These are phyloP conservation scores for Otis tarda DNA, from an alignment of 2,113 vertebrate species.

Conservation along the genomic window DNA sequence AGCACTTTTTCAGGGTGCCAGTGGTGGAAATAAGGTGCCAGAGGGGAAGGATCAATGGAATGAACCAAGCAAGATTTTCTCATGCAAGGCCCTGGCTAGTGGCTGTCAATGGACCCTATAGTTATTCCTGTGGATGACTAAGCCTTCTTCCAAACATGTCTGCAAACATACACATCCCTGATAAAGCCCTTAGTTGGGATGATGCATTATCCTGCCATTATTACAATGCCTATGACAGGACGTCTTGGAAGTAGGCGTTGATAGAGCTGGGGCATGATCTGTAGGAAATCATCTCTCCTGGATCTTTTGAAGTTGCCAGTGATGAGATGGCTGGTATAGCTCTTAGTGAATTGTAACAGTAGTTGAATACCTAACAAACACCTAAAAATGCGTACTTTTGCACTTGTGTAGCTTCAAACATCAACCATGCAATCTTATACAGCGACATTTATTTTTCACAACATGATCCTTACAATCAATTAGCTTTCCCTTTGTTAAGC, in stretches of 20 bases:
- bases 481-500: not conserved
- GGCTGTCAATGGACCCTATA: not conserved
- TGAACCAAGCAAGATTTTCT: not conserved
- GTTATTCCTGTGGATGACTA: not conserved
- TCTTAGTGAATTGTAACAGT: not conserved
- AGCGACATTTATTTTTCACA: not conserved
- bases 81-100: not conserved
- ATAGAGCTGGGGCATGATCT: not conserved
- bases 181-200: not conserved
- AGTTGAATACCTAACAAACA: not conserved
- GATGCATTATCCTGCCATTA: not conserved
- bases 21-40: not conserved
- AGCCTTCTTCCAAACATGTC: not conserved
- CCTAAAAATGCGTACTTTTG: not conserved
- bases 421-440: not conserved
- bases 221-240: not conserved
- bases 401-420: not conserved
- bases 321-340: not conserved
- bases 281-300: not conserved
- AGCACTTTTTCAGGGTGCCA: not conserved
- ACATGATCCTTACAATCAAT: not conserved
- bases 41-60: not conserved
- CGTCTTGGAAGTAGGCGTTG: not conserved
- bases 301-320: not conserved
- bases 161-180: not conserved